phyloP scores from a whole-genome alignment of 2,888 invertebrate genomes.

The Caenorhabditis imperialis region DNA sequence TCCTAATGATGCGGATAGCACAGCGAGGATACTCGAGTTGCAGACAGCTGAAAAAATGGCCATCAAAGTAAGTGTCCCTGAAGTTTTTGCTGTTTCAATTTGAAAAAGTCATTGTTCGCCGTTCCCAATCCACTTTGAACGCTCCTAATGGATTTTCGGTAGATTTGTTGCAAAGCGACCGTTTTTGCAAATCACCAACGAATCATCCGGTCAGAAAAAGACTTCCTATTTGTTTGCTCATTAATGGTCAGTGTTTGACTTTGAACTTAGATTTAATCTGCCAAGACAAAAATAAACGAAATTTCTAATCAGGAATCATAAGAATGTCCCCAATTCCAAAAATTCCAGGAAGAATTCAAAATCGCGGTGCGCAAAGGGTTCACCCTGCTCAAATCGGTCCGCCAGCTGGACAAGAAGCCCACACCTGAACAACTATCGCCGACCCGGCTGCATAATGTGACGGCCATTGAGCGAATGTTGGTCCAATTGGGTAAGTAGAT shows the following conservation, averaged over 20 bases:
- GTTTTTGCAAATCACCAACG: too few species aligned
- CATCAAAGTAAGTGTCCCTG: conserved; percentile 70
- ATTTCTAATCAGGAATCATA: too few species aligned
- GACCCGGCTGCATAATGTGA: conserved; percentile 84
- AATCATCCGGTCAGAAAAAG: too few species aligned
- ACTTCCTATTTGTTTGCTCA: too few species aligned
- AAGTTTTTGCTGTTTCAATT: conserved; percentile 12
- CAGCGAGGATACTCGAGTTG: conserved; percentile 88
- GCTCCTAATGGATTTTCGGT: too few species aligned
- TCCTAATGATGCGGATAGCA: conserved; percentile 93
- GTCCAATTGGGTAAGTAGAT: conserved; percentile 66
- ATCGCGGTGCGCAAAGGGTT: conserved; percentile 92
- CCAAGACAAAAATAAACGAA: too few species aligned
- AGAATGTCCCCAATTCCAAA: too few species aligned
- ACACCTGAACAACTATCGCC: conserved; percentile 76
- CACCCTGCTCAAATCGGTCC: conserved; percentile 84
- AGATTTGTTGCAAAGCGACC: conserved; percentile 6
- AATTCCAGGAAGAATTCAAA: conserved; percentile 86
- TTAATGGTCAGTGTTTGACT: too few species aligned
- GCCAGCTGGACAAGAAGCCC: conserved; percentile 77
- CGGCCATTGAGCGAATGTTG: conserved; percentile 89
- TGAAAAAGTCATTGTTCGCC: too few species aligned
- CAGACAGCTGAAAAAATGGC: conserved; percentile 82
- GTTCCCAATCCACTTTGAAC: too few species aligned
- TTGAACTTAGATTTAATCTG: too few species aligned